Percentiles rank a stretch among this genome's conserved stretches.
These are phyloP conservation scores for Eriosoma lanigerum DNA, from an alignment of 1,140 invertebrate species.

Conservation along the genomic window DNA sequence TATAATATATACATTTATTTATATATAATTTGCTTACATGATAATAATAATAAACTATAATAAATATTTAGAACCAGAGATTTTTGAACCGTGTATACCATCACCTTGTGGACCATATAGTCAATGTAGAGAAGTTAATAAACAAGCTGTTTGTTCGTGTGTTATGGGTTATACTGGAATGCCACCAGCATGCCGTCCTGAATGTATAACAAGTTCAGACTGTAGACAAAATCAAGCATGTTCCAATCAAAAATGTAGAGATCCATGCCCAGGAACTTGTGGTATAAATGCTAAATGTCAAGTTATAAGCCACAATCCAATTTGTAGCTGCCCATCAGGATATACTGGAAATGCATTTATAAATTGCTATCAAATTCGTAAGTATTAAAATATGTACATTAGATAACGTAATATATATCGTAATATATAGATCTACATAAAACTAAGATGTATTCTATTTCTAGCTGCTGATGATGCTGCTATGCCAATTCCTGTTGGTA, in stretches of 20 bases:
- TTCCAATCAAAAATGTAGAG: constrained; percentile 62
- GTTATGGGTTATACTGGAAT: constrained; percentile 59
- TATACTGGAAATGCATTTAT: constrained; percentile 74
- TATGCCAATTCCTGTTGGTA: constrained; percentile 56
- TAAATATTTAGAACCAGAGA: constrained; percentile 58
- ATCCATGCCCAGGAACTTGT: constrained; percentile 64
- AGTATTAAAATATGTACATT: constrained; percentile 55
- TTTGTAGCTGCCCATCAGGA: constrained; percentile 68
- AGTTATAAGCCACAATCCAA: constrained; percentile 67
- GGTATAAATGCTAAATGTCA: constrained; percentile 66
- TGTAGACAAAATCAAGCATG: constrained; percentile 62
- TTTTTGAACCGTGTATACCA: constrained; percentile 62
- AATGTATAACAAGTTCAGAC: constrained; percentile 63
- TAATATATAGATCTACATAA: no score
- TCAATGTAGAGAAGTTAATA: constrained; percentile 64
- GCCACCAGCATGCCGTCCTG: constrained; percentile 61
- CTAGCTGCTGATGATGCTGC: constrained; percentile 55
- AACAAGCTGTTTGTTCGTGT: constrained; percentile 64
- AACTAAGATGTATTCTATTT: no score
- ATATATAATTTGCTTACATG: neutral
- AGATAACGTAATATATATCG: neutral
- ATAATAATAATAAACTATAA: neutral
- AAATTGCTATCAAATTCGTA: constrained; percentile 65
- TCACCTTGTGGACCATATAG: constrained; percentile 73
- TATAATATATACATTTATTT: constrained; percentile 36